Conservation (phyloP, 2,888 invertebrate species). For the Sceliomorpha sp. region DNA sequence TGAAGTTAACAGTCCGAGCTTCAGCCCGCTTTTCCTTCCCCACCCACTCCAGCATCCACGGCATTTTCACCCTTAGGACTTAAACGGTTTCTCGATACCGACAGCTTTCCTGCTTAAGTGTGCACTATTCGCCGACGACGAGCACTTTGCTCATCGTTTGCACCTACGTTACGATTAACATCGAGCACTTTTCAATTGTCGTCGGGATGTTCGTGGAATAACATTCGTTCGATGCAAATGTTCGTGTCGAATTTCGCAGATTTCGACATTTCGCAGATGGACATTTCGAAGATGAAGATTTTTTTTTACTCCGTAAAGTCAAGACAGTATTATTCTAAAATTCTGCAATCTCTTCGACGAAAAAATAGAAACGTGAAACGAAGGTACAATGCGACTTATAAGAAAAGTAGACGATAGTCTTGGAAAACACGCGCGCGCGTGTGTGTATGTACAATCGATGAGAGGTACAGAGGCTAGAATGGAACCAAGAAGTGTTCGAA, state of each 20-base stretch:
- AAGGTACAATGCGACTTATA: no score
- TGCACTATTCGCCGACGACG: constrained; percentile 16
- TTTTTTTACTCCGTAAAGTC: no score
- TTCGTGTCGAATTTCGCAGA: no score
- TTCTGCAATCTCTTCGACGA: no score
- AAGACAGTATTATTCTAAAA: no score
- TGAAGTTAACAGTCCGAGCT: constrained; percentile 36
- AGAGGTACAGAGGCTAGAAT: constrained; percentile 47
- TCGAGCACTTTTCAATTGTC: constrained; percentile 33
- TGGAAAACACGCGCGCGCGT: constrained; percentile 38
- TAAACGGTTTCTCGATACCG: constrained; percentile 47
- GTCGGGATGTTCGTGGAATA: constrained; percentile 14
- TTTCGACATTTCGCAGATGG: no score
- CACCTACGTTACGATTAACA: constrained; percentile 10
- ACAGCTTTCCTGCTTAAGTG: constrained; percentile 43
- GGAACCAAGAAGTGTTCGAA: constrained; percentile 70
- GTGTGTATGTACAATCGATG: constrained; percentile 51
- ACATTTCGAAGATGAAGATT: no score
- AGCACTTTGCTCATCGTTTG: constrained; percentile 22
- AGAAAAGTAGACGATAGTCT: constrained; percentile 30
- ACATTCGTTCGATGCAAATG: no score
- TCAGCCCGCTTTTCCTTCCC: constrained; percentile 28
- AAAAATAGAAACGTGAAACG: no score
- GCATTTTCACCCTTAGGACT: constrained; percentile 31
- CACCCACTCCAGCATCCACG: constrained; percentile 23